Evolutionary conservation across 2,888 invertebrate species (phyloP), one percentile per base, ranked within the genome.

Genomic region (Zootermopsis nevadensis): DNA sequence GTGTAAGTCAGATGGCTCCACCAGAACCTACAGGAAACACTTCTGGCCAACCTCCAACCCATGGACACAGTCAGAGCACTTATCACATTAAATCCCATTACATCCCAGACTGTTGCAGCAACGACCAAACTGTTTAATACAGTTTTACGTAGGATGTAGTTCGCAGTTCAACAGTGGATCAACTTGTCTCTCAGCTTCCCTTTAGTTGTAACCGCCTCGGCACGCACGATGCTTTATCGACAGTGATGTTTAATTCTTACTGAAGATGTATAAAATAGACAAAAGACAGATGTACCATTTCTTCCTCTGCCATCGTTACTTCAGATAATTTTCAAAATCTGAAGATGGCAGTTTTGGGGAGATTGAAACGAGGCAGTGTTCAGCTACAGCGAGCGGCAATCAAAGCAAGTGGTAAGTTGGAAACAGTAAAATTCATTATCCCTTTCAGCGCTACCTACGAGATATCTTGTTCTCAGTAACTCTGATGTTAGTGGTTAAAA

Each of bases 371-470:
- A 80, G 89, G 91, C 83, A 91, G 91, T 87, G 90, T 91, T 84
- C 91, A 92, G 87, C 88, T 92, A 82, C 91, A 91, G 85, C 89
- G 89, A 83, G 91, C 91, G 72, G 91, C 91, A 8, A 91, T 91
- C 88, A 91, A 91, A 85, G 91, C 91, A 30, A 91, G 91, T 88
- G 91, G 91, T 91, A 89, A 88, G 89, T 88, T 27, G 60, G 60
- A 48, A 15, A 48, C 48, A 15, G 4, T 48, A 19, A 15, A 48
- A 19, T 48, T 15, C 8, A n/a, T 48, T 48, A 10, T 38, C 6
- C 38, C 38, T 7, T 48, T 19, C 3, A 1, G 19, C 19, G 19
- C 19, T 48, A 12, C 19, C 19, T 48, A 12, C 19, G 48, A 48
- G 19, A n/a, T n/a, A n/a, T n/a, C n/a, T n/a, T n/a, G n/a, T n/a